Base-by-base conservation (phyloP, 2,797 vertebrate genomes). In the Mus minutoides region DNA sequence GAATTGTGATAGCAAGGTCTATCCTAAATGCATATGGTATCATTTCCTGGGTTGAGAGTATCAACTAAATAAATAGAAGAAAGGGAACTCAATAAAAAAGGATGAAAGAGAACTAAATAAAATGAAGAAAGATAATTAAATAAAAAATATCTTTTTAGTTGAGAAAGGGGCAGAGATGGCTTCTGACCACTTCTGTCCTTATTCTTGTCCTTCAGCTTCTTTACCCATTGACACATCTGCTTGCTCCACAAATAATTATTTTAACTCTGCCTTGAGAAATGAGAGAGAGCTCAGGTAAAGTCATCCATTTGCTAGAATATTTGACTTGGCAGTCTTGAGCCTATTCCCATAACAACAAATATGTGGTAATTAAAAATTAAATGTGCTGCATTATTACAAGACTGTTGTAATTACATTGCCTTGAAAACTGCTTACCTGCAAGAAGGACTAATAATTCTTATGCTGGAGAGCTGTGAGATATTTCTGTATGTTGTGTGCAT, bases 361-460 rank as follows among this genome's bases (percentile, higher is more conserved):
- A 46, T 71, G 34, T 89, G 79, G 24, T 31, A 77, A 76, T 62
- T 95, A 73, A 96, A 94, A 97, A 92, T 85, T 43, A 96, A 96
- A 92, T 67, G 11, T 22, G 62, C 16, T 19, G 4, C 0, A 62
- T 75, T 88, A 3, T 87, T 95, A 91, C 29, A n/a, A 92, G 90
- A 31, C 54, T 69, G 9, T 3, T 93, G 14, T 82, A 2, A 76
- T 88, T 49, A 31, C 21, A 76, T 26, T 89, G 8, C 71, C 34
- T 13, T 77, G 34, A 97, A 97, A 98, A 95, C 0, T 2, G 64
- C 77, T 97, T 64, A 88, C 12, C 58, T 40, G 54, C 69, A 97
- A 97, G 1, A 26, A 96, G 37, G 88, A 3, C 34, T 73, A 83
- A 34, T 40, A 82, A 40, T 73, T 92, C 16, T 82, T 34, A n/a